Evolutionary conservation across 2,113 vertebrate genomes (phyloP), one percentile per base, ranked within the genome.

Genomic region (Ctenodactylus gundi): DNA sequence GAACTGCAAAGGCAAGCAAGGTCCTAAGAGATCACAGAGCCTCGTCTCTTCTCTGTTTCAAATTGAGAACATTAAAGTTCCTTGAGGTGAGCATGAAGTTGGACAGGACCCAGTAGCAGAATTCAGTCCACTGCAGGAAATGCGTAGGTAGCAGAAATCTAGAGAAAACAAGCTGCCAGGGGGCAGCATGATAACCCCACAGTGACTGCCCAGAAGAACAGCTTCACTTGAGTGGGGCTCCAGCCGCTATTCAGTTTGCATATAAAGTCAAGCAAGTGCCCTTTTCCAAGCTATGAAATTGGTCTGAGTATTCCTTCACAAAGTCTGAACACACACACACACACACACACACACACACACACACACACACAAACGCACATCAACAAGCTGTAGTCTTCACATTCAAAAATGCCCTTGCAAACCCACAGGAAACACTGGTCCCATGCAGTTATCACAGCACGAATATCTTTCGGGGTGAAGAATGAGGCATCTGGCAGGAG

Each of bases 401-500:
- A 91, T 80, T 95, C 95, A 93, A 95, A n/a, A 94, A 76, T 94
- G 94, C 95, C 95, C 94, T 93, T 94, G 94, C 93, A 92, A 96
- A 60, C 92, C 96, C 94, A 96, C 96, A 96, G 96, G 96, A 96
- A 97, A 75, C 34, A 31, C 93, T 90, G 93, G 68, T 95, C 87
- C 91, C 85, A 67, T 68, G 90, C 92, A 85, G 92, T 96, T 12
- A 67, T 96, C 77, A 25, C 97, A 97, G 97, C 90, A 90, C 14
- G 85, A 88, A 90, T 95, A 95, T 96, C 95, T 95, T 96, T 92
- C 83, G 27, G 81, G 49, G 89, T 87, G 84, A 88, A 88, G 94
- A 89, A 88, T 80, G 85, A 95, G 97, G 94, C 97, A 96, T 96
- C 96, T 96, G 96, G 93, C 86, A 92, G 75, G 88, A 96, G 95